Conservation (phyloP, 1,140 invertebrate species). For the Drosophila orosa region DNA sequence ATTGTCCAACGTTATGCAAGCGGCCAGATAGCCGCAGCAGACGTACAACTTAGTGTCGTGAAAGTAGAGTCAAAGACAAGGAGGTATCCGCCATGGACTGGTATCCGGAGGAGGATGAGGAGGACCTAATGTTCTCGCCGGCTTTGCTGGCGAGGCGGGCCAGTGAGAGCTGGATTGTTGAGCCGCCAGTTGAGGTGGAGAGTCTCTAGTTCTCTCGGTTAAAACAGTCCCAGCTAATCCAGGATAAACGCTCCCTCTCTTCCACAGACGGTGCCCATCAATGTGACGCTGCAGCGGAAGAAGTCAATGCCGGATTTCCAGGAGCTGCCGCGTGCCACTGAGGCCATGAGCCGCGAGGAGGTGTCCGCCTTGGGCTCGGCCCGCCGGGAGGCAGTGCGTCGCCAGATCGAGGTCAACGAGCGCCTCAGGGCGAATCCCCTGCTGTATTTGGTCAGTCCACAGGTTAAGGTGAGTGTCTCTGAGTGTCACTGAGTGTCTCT, state of each 20-base stretch:
- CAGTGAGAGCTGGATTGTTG: conserved; percentile 93
- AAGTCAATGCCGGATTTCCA: conserved; percentile 97
- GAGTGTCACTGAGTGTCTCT: background rate
- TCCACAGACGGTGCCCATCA: conserved; percentile 88
- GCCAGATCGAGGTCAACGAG: conserved; percentile 96
- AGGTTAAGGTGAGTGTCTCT: conserved; percentile 94
- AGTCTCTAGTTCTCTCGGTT: too few relatives aligned
- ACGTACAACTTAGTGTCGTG: conserved; percentile 10
- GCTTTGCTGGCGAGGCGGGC: conserved; percentile 92
- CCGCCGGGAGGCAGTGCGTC: conserved; percentile 95
- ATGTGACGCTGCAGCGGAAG: conserved; percentile 92
- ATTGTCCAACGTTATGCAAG: conserved; percentile 66
- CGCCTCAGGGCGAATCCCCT: conserved; percentile 96
- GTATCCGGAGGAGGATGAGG: conserved; percentile 91
- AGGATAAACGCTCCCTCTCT: background rate
- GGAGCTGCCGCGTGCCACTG: conserved; percentile 90
- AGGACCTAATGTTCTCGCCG: conserved; percentile 92
- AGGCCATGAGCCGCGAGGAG: conserved; percentile 96
- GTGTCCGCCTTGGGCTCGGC: conserved; percentile 96
- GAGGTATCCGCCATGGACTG: conserved; percentile 85
- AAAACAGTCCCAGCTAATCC: background rate
- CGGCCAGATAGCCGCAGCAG: background rate
- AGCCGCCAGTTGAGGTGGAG: conserved; percentile 90
- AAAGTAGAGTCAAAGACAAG: background rate
- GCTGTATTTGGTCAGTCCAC: conserved; percentile 97